These are phyloP conservation scores for Leptothorax acervorum DNA, from an alignment of 2,888 invertebrate species.

Conservation along the genomic window DNA sequence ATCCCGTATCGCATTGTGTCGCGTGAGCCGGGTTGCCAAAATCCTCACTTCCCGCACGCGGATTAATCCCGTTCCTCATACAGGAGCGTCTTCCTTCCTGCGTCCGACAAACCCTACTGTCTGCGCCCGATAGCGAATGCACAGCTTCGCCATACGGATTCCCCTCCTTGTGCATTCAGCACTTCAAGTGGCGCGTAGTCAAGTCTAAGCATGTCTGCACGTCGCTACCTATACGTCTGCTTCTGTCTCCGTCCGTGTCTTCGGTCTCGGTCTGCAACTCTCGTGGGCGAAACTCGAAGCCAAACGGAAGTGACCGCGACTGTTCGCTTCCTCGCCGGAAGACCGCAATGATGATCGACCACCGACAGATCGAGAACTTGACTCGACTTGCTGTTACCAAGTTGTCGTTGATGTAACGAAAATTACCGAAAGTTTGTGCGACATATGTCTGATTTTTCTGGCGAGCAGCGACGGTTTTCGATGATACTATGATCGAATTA, in stretches of 20 bases:
- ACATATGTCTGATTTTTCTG: not conserved
- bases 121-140: not conserved
- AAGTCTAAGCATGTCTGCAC: not conserved
- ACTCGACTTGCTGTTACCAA: conserved; percentile 21
- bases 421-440: not conserved
- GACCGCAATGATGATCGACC: conserved; percentile 18
- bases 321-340: conserved; percentile 37
- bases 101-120: not conserved
- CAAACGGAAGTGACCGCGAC: conserved; percentile 43
- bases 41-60: conserved; percentile 23
- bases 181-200: not conserved
- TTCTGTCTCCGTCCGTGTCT: not conserved
- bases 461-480: not conserved
- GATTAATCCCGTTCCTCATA: conserved; percentile 44
- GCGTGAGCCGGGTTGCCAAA: conserved; percentile 36
- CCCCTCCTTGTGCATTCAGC: conserved; percentile 1
- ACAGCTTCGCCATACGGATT: not conserved
- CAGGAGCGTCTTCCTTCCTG: conserved; percentile 34
- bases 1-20: conserved; percentile 4
- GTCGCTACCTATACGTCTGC: not conserved
- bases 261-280: conserved; percentile 2
- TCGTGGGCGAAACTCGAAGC: conserved; percentile 40
- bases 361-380: conserved; percentile 1
- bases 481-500: not conserved
- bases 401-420: conserved; percentile 16